Evolutionary conservation across 2,113 vertebrate species (phyloP).

Genomic region (Otolemur garnettii): DNA sequence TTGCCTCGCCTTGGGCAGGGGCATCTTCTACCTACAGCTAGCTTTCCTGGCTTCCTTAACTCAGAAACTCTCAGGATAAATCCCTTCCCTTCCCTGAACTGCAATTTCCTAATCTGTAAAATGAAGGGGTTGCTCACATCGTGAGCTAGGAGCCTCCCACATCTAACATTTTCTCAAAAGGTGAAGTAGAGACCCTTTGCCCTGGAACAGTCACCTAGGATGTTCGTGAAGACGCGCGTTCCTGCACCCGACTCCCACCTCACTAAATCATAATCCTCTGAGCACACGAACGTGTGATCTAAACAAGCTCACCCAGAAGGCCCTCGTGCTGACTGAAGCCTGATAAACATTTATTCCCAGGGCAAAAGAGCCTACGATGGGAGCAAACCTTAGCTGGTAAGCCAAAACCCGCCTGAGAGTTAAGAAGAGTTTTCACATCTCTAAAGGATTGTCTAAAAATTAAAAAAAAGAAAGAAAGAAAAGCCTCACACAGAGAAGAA

Average conservation of each 20-base stretch:
- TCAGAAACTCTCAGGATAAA: background rate
- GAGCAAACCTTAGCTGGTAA: background rate
- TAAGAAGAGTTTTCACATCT: background rate
- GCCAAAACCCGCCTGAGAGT: background rate
- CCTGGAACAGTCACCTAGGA: background rate
- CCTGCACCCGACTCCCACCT: background rate
- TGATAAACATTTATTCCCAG: background rate
- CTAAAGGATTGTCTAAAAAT: background rate
- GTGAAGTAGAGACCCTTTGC: background rate
- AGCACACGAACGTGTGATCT: background rate
- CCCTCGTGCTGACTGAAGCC: background rate
- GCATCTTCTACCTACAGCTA: background rate
- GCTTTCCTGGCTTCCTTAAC: background rate
- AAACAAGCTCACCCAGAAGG: background rate
- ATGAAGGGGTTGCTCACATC: background rate
- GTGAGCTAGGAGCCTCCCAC: background rate
- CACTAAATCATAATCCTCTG: background rate
- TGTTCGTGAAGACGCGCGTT: background rate
- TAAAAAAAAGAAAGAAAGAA: background rate
- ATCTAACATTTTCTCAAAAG: background rate
- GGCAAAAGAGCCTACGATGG: background rate
- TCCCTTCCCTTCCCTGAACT: background rate
- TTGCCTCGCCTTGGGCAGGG: background rate
- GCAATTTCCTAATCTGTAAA: background rate
- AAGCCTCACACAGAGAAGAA: conserved; percentile 5